Evolutionary conservation across 1,140 invertebrate genomes (phyloP), one percentile per base, ranked within the genome.

Genomic region (Cyrtorhinus lividipennis): DNA sequence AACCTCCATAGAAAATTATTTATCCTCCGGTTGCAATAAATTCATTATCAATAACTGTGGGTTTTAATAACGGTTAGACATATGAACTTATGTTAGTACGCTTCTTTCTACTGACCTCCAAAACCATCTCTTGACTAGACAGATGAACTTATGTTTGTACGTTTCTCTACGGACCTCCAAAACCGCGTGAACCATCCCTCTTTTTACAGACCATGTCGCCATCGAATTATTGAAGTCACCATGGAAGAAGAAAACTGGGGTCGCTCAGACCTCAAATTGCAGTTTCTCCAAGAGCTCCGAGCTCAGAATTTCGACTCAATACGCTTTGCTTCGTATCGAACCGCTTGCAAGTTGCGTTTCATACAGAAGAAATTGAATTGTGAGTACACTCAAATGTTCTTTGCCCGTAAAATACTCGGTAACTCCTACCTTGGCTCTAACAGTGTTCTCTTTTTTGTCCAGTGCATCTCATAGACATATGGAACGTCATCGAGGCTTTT

Each of bases 401-500:
- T 38, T 38, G 30, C 30, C 5, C 5, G 30, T 38, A 5, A 38
- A 15, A 38, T 8, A 38, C 15, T 38, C 5, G 30, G 15, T 5
- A 38, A 15, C 15, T 38, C 30, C 30, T 38, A 38, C 5, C 5
- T 15, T 38, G 30, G 5, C 5, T 38, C 30, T 38, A 38, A 38
- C 30, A 15, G 30, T 15, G 30, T 38, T 38, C 5, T 5, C 15
- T 38, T 38, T 38, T 65, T 67, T 61, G 82, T 84, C 65, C 78
- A 96, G 93, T 98, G 71, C 88, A 96, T 77, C 82, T 92, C 64
- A 88, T 99, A 62, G 95, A 98, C 76, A 95, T 99, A 71, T 98
- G 94, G 94, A 98, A 98, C 77, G 90, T 98, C n/a, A 98, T 98
- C 67, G 95, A 99, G 79, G 90, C 95, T 24, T 97, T 98, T 74